A percentile compares a stretch with the other conserved stretches of the same genome.
phyloP scores from a whole-genome alignment of 2,113 vertebrate genomes.

The Morone chrysops region DNA sequence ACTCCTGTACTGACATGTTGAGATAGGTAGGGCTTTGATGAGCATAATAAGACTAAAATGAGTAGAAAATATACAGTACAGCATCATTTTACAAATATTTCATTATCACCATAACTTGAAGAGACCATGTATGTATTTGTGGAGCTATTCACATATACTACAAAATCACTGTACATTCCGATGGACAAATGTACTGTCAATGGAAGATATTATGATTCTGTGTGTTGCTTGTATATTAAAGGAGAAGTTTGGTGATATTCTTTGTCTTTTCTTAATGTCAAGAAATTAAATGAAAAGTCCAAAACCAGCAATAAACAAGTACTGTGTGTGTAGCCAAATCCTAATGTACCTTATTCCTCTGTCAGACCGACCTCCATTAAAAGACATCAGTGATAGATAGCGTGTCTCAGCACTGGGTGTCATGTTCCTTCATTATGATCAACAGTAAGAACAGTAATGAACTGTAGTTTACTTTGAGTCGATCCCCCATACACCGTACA shows the following conservation, averaged over 20 bases:
- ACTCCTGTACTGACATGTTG: constrained; percentile 6
- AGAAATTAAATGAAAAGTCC: constrained; percentile 4
- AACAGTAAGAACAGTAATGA: not conserved
- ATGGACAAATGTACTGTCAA: not conserved
- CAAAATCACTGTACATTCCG: constrained; percentile 9
- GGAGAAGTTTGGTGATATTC: not conserved
- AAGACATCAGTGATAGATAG: not conserved
- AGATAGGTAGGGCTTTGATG: not conserved
- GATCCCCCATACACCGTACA: not conserved
- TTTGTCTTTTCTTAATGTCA: not conserved
- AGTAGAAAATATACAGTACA: not conserved
- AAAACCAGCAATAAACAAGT: not conserved
- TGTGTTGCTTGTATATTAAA: constrained; percentile 2
- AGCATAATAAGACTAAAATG: constrained; percentile 9
- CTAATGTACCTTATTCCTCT: not conserved
- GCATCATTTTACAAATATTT: not conserved
- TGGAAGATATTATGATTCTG: not conserved
- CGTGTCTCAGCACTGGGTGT: not conserved
- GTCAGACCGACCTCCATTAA: not conserved
- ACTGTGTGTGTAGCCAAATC: not conserved
- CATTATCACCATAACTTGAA: constrained; percentile 7
- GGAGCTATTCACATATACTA: not conserved
- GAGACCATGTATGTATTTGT: not conserved
- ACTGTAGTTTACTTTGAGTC: not conserved
- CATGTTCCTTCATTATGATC: not conserved